Evolutionary conservation across 1,140 invertebrate species (phyloP), one percentile per base, ranked within the genome.

Genomic region (Drosophila suzukii): DNA sequence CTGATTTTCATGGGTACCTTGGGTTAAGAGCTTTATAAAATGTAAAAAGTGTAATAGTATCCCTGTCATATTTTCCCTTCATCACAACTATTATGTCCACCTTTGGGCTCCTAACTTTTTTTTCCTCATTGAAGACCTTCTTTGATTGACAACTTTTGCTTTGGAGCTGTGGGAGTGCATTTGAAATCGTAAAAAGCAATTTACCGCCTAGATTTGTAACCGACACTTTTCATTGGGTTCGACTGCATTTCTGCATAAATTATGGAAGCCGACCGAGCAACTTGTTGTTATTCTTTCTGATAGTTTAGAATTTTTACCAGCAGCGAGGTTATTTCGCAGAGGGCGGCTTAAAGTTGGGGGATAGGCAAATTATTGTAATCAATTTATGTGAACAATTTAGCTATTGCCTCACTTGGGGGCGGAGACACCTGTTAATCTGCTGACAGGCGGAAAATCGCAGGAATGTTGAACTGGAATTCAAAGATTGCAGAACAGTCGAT

Each of bases 241-340:
- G 50, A 75, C 63, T 62, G 59, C 60, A 84, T 80, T 63, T 62
- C 79, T 78, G 81, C 81, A 85, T 84, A 84, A 80, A 85, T 84
- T 80, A 85, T 85, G 66, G 61, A 49, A 57, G 50, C 47, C 50
- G 24, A 51, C 34, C 51, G 36, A 47, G 30, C 72, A 57, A 75
- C 43, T 61, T 58, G 56, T 59, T 72, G 59, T 59, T 46, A 50
- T 71, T 59, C 32, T 60, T 38, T 41, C 20, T 44, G 60, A 13
- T 32, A 44, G 38, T 38, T 51, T 20, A 53, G 15, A 53, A 53
- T 43, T 30, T 39, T 58, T 34, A 57, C 32, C 51, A 34, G 68
- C 49, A 53, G 49, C 67, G 67, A 53, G 63, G 36, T 47, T 71
- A 27, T 43, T 41, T 39, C 38, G 43, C 46, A 63, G 70, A 49